Conservation (phyloP, 2,888 invertebrate species). For the Agrotis segetum region DNA sequence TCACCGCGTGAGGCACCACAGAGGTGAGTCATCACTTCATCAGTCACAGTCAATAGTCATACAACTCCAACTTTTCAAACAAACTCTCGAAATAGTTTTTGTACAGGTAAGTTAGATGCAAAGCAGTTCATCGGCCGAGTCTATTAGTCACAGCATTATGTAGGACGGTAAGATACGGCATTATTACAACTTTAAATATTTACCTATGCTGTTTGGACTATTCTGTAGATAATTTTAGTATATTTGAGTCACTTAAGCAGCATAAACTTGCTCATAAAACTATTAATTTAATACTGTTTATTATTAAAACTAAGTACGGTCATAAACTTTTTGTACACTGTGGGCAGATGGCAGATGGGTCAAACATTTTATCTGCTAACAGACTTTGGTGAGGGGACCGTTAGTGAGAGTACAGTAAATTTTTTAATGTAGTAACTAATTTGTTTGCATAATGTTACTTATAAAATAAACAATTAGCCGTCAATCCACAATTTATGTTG, state of each 20-base stretch:
- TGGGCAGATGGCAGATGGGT: neutral
- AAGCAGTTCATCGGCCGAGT: slow-evolving; percentile 68
- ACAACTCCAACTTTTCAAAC: slow-evolving; percentile 25
- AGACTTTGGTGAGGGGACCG: neutral
- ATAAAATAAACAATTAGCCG: slow-evolving; percentile 18
- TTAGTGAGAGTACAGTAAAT: too few species aligned
- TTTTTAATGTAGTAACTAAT: too few species aligned
- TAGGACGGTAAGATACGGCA: slow-evolving; percentile 63
- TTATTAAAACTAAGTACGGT: neutral
- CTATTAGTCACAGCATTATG: slow-evolving; percentile 69
- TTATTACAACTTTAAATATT: slow-evolving; percentile 69
- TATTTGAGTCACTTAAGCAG: slow-evolving; percentile 21
- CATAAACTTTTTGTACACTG: neutral
- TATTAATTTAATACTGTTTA: neutral
- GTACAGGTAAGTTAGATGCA: slow-evolving; percentile 55
- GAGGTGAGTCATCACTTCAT: slow-evolving; percentile 86
- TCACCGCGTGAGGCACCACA: slow-evolving; percentile 92
- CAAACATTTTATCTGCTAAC: neutral
- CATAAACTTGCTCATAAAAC: neutral
- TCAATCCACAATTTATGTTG: neutral
- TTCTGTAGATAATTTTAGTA: slow-evolving; percentile 40
- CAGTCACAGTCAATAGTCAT: neutral
- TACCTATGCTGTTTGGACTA: slow-evolving; percentile 52
- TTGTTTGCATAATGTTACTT: neutral
- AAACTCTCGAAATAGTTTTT: slow-evolving; percentile 41